These are phyloP conservation scores for Acanthiza pusilla DNA, from an alignment of 2,797 vertebrate species.

Conservation along the genomic window DNA sequence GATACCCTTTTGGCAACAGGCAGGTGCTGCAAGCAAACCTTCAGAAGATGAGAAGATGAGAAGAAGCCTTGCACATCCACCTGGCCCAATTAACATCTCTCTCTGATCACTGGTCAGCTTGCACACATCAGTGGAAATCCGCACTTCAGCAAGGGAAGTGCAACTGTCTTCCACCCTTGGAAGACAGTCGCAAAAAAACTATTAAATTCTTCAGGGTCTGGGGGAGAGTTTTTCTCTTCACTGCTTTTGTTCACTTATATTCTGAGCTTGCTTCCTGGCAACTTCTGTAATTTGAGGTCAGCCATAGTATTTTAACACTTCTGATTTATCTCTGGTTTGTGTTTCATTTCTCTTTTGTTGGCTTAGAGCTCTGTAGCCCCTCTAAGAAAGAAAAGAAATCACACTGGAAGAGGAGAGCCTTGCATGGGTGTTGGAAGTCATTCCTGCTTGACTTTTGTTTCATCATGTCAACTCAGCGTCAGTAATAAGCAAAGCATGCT, in stretches of 20 bases:
- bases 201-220: not conserved
- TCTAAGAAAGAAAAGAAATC: not conserved
- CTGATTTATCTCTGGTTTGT: not conserved
- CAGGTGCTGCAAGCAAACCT: not conserved
- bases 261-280: not conserved
- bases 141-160: not conserved
- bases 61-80: not conserved
- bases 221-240: not conserved
- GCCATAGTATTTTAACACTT: not conserved
- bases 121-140: not conserved
- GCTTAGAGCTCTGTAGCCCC: not conserved
- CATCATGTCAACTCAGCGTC: not conserved
- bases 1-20: not conserved
- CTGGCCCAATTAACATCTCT: not conserved
- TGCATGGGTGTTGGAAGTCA: not conserved
- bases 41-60: not conserved
- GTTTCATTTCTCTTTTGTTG: not conserved
- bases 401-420: not conserved
- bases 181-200: not conserved
- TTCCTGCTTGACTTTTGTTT: not conserved
- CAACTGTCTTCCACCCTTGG: fast-evolving
- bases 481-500: not conserved
- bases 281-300: not conserved
- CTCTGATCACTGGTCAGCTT: not conserved
- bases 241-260: not conserved